Conservation (phyloP, 2,888 invertebrate genomes). For the Pseudococcus viburni region DNA sequence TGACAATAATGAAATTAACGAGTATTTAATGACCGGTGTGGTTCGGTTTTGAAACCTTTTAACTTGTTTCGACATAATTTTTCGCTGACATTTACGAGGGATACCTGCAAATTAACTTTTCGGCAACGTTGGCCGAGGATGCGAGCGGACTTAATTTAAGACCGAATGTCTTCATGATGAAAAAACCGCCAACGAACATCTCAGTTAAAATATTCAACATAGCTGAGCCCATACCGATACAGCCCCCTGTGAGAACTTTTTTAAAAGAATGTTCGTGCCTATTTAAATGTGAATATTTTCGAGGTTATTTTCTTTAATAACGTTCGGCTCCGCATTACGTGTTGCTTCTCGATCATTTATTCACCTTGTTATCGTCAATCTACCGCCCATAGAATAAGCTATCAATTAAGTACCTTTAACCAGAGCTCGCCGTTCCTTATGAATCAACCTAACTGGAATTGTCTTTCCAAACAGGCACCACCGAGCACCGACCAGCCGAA, state of each 20-base stretch:
- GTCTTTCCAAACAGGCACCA: constrained; percentile 34
- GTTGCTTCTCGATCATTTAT: constrained; percentile 55
- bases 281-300: constrained; percentile 51
- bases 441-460: constrained; percentile 53
- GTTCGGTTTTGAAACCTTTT: constrained; percentile 40
- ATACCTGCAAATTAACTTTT: constrained; percentile 49
- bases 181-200: constrained; percentile 47
- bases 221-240: neutral
- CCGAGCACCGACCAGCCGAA: no score
- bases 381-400: constrained; percentile 56
- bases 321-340: constrained; percentile 56
- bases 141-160: constrained; percentile 8
- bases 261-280: constrained; percentile 42
- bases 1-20: constrained; percentile 54
- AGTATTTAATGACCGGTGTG: constrained; percentile 18
- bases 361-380: constrained; percentile 56
- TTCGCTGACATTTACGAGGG: constrained; percentile 38
- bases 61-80: constrained; percentile 22
- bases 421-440: constrained; percentile 37
- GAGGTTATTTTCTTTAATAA: constrained; percentile 55
- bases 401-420: constrained; percentile 50
- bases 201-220: constrained; percentile 26
- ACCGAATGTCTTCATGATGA: constrained; percentile 43
- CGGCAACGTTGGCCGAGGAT: neutral
- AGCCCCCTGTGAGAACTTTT: neutral